Evolutionary conservation across 2,797 vertebrate genomes (phyloP).

Genomic region (Sebastes steindachneri): DNA sequence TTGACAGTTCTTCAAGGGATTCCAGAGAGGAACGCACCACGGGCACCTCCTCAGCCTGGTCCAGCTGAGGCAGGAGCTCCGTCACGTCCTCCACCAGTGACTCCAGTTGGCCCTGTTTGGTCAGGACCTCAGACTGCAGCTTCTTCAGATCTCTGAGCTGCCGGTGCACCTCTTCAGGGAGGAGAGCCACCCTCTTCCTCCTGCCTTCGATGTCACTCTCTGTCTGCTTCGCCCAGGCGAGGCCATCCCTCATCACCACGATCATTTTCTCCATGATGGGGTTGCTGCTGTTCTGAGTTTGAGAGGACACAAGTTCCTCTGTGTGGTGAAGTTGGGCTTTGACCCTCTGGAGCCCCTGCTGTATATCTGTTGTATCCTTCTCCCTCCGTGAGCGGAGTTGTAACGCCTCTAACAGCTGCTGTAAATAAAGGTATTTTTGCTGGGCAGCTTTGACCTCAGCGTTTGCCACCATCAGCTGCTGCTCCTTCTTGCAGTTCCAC

Average conservation of each 20-base stretch:
- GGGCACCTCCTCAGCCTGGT: constrained; percentile 68
- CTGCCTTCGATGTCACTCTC: constrained; percentile 77
- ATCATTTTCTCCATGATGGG: constrained; percentile 81
- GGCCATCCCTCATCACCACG: constrained; percentile 82
- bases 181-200: constrained; percentile 82
- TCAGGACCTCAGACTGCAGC: constrained; percentile 80
- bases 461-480: constrained; percentile 73
- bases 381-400: constrained; percentile 81
- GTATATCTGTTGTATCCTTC: constrained; percentile 80
- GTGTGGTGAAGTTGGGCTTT: constrained; percentile 78
- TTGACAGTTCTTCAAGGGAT: constrained; percentile 83
- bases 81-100: constrained; percentile 82
- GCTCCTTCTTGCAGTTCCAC: constrained; percentile 67
- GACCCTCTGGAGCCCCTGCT: constrained; percentile 78
- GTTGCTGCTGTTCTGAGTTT: constrained; percentile 69
- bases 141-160: constrained; percentile 88
- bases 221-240: constrained; percentile 86
- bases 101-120: constrained; percentile 82
- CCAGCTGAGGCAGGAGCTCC: constrained; percentile 74
- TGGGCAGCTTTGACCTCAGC: constrained; percentile 84
- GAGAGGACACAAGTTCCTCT: constrained; percentile 63
- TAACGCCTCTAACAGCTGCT: constrained; percentile 77
- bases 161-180: constrained; percentile 86
- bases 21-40: constrained; percentile 80
- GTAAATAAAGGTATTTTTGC: constrained; percentile 78